A percentile compares a stretch with the other conserved stretches of the same genome.
Evolutionary conservation across 92 coral and sea anemone species (phyloP).

Genomic region (Plumapathes pennacea): DNA sequence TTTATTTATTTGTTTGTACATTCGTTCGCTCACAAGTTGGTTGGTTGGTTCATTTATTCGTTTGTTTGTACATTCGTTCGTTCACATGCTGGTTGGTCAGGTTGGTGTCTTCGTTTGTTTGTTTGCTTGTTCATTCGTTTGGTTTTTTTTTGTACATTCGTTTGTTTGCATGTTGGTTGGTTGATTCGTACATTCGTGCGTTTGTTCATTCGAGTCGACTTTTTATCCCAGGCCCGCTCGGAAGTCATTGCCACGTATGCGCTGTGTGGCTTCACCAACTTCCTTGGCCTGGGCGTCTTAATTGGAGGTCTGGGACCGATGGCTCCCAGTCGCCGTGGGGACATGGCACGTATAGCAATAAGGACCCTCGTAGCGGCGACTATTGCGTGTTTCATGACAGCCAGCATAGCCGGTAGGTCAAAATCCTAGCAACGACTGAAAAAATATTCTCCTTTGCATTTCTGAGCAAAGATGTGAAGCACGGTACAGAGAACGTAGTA

Average conservation of each 20-base stretch:
- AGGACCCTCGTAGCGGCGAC: slow-evolving; percentile 93
- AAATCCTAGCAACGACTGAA: not conserved
- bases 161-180: no score
- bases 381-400: slow-evolving; percentile 93
- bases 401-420: slow-evolving; percentile 93
- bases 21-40: no score
- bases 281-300: slow-evolving; percentile 82
- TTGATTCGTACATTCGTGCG: no score
- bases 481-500: no score
- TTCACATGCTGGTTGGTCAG: no score
- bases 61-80: no score
- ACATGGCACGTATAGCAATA: slow-evolving; percentile 85
- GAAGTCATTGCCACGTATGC: slow-evolving; percentile 90
- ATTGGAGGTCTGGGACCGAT: slow-evolving; percentile 95
- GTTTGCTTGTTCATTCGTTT: no score
- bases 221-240: slow-evolving; percentile 63
- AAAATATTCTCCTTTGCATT: not conserved
- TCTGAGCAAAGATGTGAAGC: not conserved
- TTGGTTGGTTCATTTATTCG: no score
- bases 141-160: no score
- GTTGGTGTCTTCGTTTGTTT: no score
- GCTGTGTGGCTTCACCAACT: slow-evolving; percentile 94
- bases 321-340: slow-evolving; percentile 82
- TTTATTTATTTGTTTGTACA: no score
- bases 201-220: no score